Conservation (phyloP, 1,140 invertebrate genomes). For the Cotesia glomerata region DNA sequence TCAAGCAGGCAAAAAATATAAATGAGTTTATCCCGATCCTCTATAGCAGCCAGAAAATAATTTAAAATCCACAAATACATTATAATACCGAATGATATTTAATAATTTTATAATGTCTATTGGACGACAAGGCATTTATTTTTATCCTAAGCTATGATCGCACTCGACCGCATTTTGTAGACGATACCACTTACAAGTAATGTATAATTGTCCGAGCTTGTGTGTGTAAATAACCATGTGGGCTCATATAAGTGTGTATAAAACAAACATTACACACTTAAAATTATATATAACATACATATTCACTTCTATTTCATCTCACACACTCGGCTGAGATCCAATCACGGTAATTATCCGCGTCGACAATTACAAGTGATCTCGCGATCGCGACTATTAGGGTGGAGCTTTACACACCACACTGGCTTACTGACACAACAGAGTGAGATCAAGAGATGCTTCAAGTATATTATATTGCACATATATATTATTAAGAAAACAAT, state of each 20-base stretch:
- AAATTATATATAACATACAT: no score
- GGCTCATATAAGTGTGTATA: no score
- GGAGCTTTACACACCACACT: background rate
- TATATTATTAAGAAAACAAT: background rate
- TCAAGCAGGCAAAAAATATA: conserved; percentile 12
- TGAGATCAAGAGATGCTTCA: background rate
- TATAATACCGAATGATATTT: background rate
- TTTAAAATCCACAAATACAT: background rate
- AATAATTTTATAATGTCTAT: background rate
- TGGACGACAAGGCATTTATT: conserved; percentile 19
- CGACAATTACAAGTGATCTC: conserved; percentile 24
- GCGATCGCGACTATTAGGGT: background rate
- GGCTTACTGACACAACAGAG: no score
- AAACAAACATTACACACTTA: no score
- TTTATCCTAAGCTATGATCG: conserved; percentile 16
- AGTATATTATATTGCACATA: no score
- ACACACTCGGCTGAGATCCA: conserved; percentile 15
- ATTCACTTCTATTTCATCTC: no score
- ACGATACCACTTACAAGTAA: background rate
- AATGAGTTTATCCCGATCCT: background rate
- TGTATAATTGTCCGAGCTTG: no score
- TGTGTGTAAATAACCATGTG: no score
- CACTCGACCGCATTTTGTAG: background rate
- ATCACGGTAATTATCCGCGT: conserved; percentile 28
- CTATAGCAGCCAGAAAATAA: background rate